Percentiles rank a stretch among this genome's conserved stretches.
phyloP scores from a whole-genome alignment of 2,888 invertebrate species.

The Resseliella maxima region DNA sequence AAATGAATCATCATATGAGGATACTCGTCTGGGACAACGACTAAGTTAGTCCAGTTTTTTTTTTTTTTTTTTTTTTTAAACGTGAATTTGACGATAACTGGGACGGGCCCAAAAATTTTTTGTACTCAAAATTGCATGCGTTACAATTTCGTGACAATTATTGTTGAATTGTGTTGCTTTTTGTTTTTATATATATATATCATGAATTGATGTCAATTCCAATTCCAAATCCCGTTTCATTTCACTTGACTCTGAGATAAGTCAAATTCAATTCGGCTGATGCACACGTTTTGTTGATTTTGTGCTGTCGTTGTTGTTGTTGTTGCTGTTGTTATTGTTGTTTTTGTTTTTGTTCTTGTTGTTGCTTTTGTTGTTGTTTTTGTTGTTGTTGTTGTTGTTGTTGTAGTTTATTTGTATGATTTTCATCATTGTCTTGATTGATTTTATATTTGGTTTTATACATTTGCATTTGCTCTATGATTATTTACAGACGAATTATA shows the following conservation, averaged over 20 bases:
- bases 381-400: background rate
- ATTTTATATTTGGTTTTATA: background rate
- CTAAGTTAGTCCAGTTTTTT: background rate
- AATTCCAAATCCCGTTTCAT: background rate
- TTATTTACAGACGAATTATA: conserved; percentile 47
- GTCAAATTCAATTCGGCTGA: background rate
- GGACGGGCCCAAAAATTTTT: too few relatives aligned
- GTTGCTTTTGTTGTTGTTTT: too few relatives aligned
- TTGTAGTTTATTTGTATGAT: background rate
- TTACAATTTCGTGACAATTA: too few relatives aligned
- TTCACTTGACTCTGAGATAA: background rate
- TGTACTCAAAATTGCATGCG: too few relatives aligned
- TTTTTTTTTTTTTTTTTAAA: background rate
- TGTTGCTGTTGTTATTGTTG: background rate
- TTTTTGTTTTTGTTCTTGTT: background rate
- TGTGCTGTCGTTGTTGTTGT: background rate
- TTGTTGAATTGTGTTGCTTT: background rate
- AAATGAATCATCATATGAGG: too few relatives aligned
- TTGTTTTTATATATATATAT: background rate
- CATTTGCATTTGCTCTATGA: conserved; percentile 23
- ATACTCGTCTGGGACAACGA: too few relatives aligned
- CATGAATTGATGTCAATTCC: background rate
- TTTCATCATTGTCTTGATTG: conserved; percentile 31
- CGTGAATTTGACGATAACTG: too few relatives aligned
- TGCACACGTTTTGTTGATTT: conserved; percentile 6